Evolutionary conservation across 2,113 vertebrate genomes (phyloP), one percentile per base, ranked within the genome.

Genomic region (Muscicapa adusta): DNA sequence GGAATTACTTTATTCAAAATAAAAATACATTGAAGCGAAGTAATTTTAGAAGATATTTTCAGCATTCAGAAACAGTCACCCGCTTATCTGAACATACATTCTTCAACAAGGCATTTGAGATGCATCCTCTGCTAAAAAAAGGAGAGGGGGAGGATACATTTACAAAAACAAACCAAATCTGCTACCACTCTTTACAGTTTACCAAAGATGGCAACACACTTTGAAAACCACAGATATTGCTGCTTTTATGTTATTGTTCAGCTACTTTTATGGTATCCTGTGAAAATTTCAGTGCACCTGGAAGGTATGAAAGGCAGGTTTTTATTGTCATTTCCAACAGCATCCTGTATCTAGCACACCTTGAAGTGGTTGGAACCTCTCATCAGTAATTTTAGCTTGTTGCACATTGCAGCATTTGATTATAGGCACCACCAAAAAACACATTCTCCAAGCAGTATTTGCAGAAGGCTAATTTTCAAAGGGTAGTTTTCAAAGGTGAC

Each of bases 1-100:
- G 18, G 24, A 89, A 91, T 92, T 82, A 71, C 40, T 96, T 96
- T 96, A 97, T 97, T 97, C 75, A 93, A 95, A 93, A 96, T 77
- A 93, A 89, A 91, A 93, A 88, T 67, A 86, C 58, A 93, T 26
- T 36, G 43, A 94, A 84, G 71, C 34, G 33, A 88, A 82, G 38
- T 47, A 40, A 53, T 63, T 85, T 79, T 56, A 91, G 65, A 94
- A 93, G 91, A 20, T 67, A 83, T 66, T 89, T 74, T 56, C 71
- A 66, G 53, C 84, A 58, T 83, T 91, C 81, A 91, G 34, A 82
- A 93, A 85, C 17, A 87, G 42, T 56, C 40, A 51, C 10, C 5
- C 53, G 58, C 11, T 76, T 80, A 54, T 1, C 85, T 20, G 65
- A 87, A 80, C 22, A 43, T 0, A 71, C 3, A 45, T 43, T 89